These are phyloP conservation scores for roundworm (Caenorhabditis elegans) DNA, from an alignment of 1,140 invertebrate species.

Conservation along the genomic window DNA sequence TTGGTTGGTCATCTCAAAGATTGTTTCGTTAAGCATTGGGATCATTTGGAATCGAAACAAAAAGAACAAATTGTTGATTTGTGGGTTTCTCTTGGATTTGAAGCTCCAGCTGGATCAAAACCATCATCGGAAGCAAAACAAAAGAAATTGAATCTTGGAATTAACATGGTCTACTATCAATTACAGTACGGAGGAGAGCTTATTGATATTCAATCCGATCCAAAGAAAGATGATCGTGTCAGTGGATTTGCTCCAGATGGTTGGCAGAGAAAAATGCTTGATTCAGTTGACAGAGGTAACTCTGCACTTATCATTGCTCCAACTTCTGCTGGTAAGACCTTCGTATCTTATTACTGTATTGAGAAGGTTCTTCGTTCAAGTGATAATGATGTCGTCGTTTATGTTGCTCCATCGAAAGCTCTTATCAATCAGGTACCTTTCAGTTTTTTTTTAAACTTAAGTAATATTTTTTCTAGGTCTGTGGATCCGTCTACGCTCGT, in stretches of 20 bases:
- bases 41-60: constrained; percentile 56
- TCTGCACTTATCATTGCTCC: constrained; percentile 66
- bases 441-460: background rate
- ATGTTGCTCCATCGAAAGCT: constrained; percentile 65
- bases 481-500: constrained; percentile 65
- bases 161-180: constrained; percentile 63
- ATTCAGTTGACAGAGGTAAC: constrained; percentile 64
- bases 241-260: constrained; percentile 63
- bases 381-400: constrained; percentile 65
- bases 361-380: constrained; percentile 62
- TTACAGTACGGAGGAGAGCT: constrained; percentile 61
- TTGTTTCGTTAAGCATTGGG: constrained; percentile 58
- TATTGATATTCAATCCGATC: constrained; percentile 62
- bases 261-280: constrained; percentile 64
- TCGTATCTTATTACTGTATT: constrained; percentile 66
- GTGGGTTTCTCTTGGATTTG: constrained; percentile 60
- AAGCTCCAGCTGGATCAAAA: constrained; percentile 36
- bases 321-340: constrained; percentile 66
- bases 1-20: constrained; percentile 59
- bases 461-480: constrained; percentile 49
- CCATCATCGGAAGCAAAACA: constrained; percentile 36
- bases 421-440: constrained; percentile 61
- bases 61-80: constrained; percentile 60
- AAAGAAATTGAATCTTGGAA: constrained; percentile 58
- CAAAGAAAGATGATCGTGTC: constrained; percentile 64